These are phyloP conservation scores for Lepidocyrtoides sp. DNA, from an alignment of 2,888 invertebrate genomes.

Conservation along the genomic window DNA sequence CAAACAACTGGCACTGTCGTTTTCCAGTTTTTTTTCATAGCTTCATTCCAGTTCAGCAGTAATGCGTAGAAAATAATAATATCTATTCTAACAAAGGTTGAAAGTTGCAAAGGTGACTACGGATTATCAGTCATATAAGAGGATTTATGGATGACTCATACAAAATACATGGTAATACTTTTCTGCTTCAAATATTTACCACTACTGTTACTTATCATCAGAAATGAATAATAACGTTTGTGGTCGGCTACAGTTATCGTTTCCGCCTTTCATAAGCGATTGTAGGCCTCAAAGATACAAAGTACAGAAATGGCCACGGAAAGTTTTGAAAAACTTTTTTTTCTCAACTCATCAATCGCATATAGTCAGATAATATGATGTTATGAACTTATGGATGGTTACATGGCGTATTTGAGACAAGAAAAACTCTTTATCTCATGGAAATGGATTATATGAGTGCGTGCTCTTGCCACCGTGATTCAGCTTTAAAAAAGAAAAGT, in stretches of 20 bases:
- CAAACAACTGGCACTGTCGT: constrained; percentile 9
- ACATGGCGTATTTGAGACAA: neutral
- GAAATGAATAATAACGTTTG: constrained; percentile 2
- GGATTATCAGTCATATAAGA: constrained; percentile 69
- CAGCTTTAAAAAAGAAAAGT: constrained; percentile 48
- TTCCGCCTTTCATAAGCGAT: neutral
- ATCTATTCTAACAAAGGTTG: constrained; percentile 22
- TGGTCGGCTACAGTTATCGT: neutral
- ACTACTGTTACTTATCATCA: neutral
- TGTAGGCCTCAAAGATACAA: neutral
- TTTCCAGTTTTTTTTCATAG: constrained; percentile 11
- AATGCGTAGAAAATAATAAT: neutral
- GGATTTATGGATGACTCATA: constrained; percentile 78
- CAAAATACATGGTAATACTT: constrained; percentile 44
- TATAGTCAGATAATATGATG: too few species aligned
- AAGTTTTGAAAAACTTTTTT: neutral
- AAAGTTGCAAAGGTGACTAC: constrained; percentile 68
- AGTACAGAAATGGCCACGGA: neutral
- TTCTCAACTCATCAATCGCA: neutral
- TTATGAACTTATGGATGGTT: too few species aligned
- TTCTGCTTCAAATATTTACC: neutral
- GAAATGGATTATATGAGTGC: constrained; percentile 16
- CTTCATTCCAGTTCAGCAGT: neutral
- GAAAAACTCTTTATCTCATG: constrained; percentile 51
- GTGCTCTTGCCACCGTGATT: constrained; percentile 22